Conservation (phyloP, 2,888 invertebrate genomes). For the Cephus pulcher region DNA sequence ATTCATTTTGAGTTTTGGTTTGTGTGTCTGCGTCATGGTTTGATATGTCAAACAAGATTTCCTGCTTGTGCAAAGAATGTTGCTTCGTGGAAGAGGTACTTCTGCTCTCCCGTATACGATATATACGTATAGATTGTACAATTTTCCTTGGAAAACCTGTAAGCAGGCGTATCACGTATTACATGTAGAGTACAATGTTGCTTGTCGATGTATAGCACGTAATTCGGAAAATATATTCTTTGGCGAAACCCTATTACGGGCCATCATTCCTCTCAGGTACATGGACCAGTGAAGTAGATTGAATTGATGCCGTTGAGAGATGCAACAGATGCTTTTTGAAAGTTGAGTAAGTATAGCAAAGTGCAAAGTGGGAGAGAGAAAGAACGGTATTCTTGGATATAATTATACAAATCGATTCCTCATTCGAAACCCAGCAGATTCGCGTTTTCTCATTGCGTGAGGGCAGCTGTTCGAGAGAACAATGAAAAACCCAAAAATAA, state of each 20-base stretch:
- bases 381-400: background rate
- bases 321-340: constrained; percentile 25
- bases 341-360: constrained; percentile 24
- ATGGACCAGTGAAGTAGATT: constrained; percentile 39
- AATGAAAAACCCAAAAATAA: background rate
- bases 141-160: constrained; percentile 31
- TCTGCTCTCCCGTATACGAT: background rate
- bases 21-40: background rate
- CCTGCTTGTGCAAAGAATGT: background rate
- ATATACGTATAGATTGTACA: constrained; percentile 7
- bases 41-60: background rate
- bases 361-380: background rate
- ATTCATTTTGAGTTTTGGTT: background rate
- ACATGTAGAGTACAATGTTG: constrained; percentile 43
- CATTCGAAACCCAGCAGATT: background rate
- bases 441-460: background rate
- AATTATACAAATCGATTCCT: background rate
- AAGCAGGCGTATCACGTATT: constrained; percentile 46
- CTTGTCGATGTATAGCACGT: constrained; percentile 47
- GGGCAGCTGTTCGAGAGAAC: background rate
- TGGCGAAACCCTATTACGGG: constrained; percentile 38
- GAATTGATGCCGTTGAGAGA: constrained; percentile 39
- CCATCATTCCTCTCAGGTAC: constrained; percentile 31
- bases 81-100: background rate
- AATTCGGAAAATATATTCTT: constrained; percentile 49